Evolutionary conservation across 2,113 vertebrate genomes (phyloP).

Genomic region (Phylloscopus whistleri): DNA sequence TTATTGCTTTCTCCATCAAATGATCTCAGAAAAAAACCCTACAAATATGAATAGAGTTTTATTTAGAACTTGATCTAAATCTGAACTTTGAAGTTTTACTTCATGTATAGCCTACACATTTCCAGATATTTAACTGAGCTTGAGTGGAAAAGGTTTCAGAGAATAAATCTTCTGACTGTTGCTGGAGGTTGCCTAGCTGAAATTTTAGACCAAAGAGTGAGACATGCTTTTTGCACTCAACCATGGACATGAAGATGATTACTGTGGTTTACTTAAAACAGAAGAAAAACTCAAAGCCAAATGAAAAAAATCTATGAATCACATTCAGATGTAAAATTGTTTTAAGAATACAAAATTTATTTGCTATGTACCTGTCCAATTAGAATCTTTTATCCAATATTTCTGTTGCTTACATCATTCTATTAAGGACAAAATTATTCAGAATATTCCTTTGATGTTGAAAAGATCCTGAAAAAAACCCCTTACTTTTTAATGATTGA

Average conservation of each 20-base stretch:
- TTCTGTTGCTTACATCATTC: neutral
- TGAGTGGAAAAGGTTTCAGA: neutral
- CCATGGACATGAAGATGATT: neutral
- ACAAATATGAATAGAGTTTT: neutral
- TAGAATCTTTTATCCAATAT: neutral
- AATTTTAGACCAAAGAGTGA: neutral
- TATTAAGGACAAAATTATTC: neutral
- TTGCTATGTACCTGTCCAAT: neutral
- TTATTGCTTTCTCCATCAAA: neutral
- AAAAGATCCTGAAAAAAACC: neutral
- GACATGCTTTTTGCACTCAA: neutral
- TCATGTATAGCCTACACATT: neutral
- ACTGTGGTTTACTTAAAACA: neutral
- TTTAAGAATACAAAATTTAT: neutral
- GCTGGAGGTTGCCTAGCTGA: neutral
- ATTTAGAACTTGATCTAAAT: neutral
- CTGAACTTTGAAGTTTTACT: neutral
- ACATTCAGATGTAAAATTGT: neutral
- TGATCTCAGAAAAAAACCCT: neutral
- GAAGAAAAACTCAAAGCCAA: neutral
- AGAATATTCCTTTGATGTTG: neutral
- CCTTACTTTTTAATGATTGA: neutral
- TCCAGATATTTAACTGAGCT: neutral
- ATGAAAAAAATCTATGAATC: neutral
- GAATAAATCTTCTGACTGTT: neutral